A percentile compares a stretch with the other conserved stretches of the same genome.
Conservation (phyloP, 2,797 vertebrate genomes). For the Silurus aristotelis region DNA sequence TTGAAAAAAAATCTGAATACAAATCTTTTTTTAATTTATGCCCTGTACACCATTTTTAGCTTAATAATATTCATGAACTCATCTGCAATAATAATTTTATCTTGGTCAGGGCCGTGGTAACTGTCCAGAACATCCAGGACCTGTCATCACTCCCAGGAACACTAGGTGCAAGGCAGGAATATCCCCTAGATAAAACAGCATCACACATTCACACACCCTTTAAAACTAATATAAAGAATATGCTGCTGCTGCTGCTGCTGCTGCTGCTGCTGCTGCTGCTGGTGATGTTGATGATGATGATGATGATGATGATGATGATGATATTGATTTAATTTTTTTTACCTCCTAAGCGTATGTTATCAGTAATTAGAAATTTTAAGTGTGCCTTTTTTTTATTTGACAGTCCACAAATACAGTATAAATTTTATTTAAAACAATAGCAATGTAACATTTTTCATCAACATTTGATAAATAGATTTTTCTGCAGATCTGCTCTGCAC, state of each 20-base stretch:
- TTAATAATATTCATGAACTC: not conserved
- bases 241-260: too few relatives aligned
- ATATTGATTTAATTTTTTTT: not conserved
- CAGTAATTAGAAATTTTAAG: not conserved
- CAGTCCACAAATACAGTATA: not conserved
- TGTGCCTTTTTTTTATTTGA: not conserved
- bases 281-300: too few relatives aligned
- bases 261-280: too few relatives aligned
- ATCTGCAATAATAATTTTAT: not conserved
- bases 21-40: not conserved
- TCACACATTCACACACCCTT: not conserved
- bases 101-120: not conserved
- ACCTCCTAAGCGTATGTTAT: not conserved
- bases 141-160: not conserved
- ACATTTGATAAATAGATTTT: not conserved
- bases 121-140: not conserved
- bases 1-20: too few relatives aligned
- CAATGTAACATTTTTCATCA: not conserved
- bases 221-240: not conserved
- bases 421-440: slow-evolving; percentile 3
- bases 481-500: not conserved
- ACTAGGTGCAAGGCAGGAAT: not conserved
- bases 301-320: not conserved
- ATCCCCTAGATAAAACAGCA: not conserved
- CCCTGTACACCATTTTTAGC: not conserved